phyloP scores from a whole-genome alignment of 1,140 invertebrate species.

The Hylaeus anthracinus region DNA sequence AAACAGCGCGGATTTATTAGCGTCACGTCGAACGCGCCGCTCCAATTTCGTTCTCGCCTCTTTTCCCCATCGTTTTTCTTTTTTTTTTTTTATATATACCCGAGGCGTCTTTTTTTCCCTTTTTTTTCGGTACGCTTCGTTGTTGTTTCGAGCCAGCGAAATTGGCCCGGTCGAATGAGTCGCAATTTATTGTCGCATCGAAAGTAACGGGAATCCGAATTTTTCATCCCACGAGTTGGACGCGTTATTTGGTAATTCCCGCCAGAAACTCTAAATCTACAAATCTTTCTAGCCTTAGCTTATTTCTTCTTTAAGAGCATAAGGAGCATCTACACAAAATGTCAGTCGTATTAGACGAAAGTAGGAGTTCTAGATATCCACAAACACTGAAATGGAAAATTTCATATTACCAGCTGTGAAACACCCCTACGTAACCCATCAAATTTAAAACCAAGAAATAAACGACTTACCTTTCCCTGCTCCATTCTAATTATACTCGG shows the following conservation, averaged over 20 bases:
- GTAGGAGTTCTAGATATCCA: too few relatives aligned
- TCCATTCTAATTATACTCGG: too few relatives aligned
- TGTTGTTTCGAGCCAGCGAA: slow-evolving; percentile 29
- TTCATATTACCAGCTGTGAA: too few relatives aligned
- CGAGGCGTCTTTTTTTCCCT: neutral
- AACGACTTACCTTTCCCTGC: too few relatives aligned
- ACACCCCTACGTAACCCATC: too few relatives aligned
- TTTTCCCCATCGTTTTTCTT: neutral
- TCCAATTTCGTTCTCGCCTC: slow-evolving; percentile 8
- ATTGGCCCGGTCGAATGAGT: slow-evolving; percentile 21
- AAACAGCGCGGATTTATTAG: slow-evolving; percentile 43
- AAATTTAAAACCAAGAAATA: too few relatives aligned
- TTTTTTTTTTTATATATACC: neutral
- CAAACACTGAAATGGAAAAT: too few relatives aligned
- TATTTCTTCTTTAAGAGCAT: too few relatives aligned
- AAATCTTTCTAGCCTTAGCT: too few relatives aligned
- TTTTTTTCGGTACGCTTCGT: neutral
- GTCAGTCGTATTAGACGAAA: too few relatives aligned
- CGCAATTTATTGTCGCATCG: slow-evolving; percentile 40
- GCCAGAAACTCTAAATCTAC: too few relatives aligned
- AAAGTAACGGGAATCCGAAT: slow-evolving; percentile 28
- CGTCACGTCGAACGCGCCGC: slow-evolving; percentile 7
- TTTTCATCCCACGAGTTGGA: slow-evolving; percentile 9
- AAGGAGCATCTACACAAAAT: too few relatives aligned
- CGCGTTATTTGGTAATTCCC: neutral